These are phyloP conservation scores for Metacarcinus magister DNA, from an alignment of 2,888 invertebrate species.

Conservation along the genomic window DNA sequence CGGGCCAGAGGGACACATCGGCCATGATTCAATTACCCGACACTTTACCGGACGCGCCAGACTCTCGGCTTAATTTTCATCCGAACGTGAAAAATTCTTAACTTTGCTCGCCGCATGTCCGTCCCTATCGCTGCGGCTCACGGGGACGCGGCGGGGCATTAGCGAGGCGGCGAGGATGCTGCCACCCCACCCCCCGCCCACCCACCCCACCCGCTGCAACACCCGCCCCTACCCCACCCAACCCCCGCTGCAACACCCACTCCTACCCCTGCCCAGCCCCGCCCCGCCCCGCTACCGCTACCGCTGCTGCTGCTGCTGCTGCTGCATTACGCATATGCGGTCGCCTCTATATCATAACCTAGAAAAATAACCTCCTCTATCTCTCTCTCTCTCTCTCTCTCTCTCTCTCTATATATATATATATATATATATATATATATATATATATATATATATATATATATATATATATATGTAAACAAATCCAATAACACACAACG, in stretches of 20 bases:
- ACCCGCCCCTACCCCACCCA: background rate
- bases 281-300: too few species aligned
- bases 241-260: background rate
- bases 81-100: constrained; percentile 26
- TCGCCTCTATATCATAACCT: too few species aligned
- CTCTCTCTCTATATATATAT: background rate
- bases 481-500: background rate
- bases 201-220: background rate
- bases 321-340: background rate
- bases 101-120: constrained; percentile 26
- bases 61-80: constrained; percentile 40
- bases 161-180: background rate
- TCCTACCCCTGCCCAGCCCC: constrained; percentile 5
- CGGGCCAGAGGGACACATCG: background rate
- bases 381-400: background rate
- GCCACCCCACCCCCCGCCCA: background rate
- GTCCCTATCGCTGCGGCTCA: background rate
- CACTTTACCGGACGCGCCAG: constrained; percentile 45
- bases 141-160: background rate
- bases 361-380: background rate
- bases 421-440: background rate
- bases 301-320: background rate
- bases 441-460: background rate
- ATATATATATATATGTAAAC: background rate
- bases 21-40: constrained; percentile 6